Base-by-base conservation (phyloP, 2,113 vertebrate genomes). In the Siphamia tubifer region DNA sequence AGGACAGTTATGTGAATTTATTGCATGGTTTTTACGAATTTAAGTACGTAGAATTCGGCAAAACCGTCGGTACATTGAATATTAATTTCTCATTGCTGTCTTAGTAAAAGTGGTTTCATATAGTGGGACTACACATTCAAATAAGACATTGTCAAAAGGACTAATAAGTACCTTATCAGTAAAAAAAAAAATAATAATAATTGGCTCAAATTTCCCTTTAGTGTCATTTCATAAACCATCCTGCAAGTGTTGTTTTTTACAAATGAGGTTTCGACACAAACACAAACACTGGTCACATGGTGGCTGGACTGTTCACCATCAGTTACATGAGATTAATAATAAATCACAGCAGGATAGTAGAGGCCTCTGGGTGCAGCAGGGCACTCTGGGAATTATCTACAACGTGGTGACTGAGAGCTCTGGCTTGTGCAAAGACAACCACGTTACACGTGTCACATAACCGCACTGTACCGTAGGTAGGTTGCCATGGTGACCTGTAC, bases 341-440 rank as follows among this genome's bases (percentile, higher is more conserved):
- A 23, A 43, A 61, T n/a, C 64, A 88, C 54, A 68, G 61, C 43
- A 31, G 68, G 63, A 81, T 64, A 23, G 32, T 51, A 67, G 77
- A 74, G 61, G 28, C 55, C 40, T 44, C 13, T 30, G 68, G 51
- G 60, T 81, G 63, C 71, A 39, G 73, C 66, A 51, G 42, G 34
- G 70, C 49, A 69, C 52, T 72, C 78, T 74, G 73, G 72, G 64
- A 73, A 81, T 78, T 68, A 82, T 83, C 75, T 85, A 88, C 83
- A 82, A 38, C 61, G 40, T 48, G 45, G 13, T 17, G 51, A 65
- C 44, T 16, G 56, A 45, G 17, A 57, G 68, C 53, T 66, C 63
- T 17, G 30, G 6, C 20, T 51, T 32, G 36, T 56, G 47, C 32
- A 25, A 27, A 2, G n/a, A 73, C 47, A 34, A 47, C 36, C 60